Evolutionary conservation across 1,140 invertebrate genomes (phyloP).

Genomic region (Pseudomyrmex gracilis): DNA sequence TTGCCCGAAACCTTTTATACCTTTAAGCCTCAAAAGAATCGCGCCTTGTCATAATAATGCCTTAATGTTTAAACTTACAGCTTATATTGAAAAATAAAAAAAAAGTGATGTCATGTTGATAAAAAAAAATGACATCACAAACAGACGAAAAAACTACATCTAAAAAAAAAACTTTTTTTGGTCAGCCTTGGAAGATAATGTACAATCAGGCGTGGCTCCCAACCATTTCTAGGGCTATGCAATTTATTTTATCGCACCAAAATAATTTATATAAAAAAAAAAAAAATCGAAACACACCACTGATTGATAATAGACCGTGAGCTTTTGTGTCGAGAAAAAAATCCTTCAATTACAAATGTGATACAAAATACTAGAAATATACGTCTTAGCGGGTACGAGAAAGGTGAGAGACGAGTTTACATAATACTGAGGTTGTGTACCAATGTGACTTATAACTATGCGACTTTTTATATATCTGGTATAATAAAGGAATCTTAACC

Average conservation of each 20-base stretch:
- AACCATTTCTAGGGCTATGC: conserved; percentile 82
- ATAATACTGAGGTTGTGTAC: conserved; percentile 82
- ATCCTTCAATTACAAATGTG: conserved; percentile 81
- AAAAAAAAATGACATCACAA: conserved; percentile 80
- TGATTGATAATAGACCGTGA: conserved; percentile 83
- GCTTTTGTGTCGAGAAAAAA: conserved; percentile 82
- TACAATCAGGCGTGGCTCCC: conserved; percentile 81
- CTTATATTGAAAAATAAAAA: conserved; percentile 83
- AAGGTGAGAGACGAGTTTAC: conserved; percentile 86
- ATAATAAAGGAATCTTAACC: conserved; percentile 74
- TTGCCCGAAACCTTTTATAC: conserved; percentile 74
- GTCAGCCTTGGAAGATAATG: conserved; percentile 83
- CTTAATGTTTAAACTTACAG: conserved; percentile 85
- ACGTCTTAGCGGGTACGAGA: conserved; percentile 82
- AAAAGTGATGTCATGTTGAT: conserved; percentile 81
- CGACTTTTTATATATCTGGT: conserved; percentile 65
- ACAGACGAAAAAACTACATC: conserved; percentile 79
- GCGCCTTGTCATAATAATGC: conserved; percentile 82
- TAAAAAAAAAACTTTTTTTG: conserved; percentile 84
- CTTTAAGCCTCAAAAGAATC: conserved; percentile 78
- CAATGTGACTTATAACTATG: conserved; percentile 77
- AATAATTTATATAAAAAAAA: conserved; percentile 52
- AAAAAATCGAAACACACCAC: conserved; percentile 76
- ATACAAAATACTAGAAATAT: conserved; percentile 81
- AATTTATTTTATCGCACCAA: conserved; percentile 85